Conservation (phyloP, 2,113 vertebrate species). For the Asarcornis scutulata region DNA sequence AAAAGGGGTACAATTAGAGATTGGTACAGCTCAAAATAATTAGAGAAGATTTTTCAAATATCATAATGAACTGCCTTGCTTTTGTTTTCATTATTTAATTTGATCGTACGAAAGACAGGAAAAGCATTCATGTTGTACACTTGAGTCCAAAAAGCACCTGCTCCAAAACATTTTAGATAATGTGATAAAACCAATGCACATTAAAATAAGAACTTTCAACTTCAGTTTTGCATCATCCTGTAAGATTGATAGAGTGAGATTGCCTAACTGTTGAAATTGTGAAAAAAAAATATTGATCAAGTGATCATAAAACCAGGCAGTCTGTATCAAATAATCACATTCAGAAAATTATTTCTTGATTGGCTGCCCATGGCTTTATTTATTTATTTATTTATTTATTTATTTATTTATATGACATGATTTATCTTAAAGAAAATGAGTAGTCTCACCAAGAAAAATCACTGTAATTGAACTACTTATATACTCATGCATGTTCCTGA, state of each 20-base stretch:
- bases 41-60: background rate
- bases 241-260: background rate
- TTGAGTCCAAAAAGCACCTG: background rate
- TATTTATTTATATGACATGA: background rate
- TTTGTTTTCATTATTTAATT: background rate
- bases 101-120: background rate
- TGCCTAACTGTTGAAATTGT: background rate
- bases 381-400: background rate
- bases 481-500: background rate
- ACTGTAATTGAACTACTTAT: background rate
- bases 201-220: background rate
- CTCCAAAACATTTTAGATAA: background rate
- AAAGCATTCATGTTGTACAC: background rate
- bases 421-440: background rate
- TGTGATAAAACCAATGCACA: background rate
- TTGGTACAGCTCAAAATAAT: background rate
- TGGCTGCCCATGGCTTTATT: background rate
- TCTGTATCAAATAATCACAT: background rate
- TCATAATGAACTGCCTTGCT: background rate
- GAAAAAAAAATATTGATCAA: background rate
- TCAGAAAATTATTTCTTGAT: background rate
- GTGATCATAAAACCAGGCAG: background rate
- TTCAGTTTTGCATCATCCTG: background rate
- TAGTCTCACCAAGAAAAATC: background rate
- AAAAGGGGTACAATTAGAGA: background rate